Evolutionary conservation across 2,113 vertebrate genomes (phyloP).

Genomic region (Esox niger): DNA sequence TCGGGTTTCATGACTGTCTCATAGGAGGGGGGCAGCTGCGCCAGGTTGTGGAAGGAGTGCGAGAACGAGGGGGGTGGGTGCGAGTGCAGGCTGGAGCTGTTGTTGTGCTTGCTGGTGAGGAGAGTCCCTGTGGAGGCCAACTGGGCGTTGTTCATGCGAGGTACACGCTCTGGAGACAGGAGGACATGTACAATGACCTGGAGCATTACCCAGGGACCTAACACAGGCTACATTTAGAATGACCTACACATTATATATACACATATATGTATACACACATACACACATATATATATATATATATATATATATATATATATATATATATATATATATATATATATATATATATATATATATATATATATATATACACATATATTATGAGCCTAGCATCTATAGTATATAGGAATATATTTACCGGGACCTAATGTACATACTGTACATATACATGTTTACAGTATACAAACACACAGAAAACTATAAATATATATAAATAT

Average conservation of each 20-base stretch:
- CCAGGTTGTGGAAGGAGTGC: constrained; percentile 89
- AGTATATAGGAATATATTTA: background rate
- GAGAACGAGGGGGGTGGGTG: constrained; percentile 75
- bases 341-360: background rate
- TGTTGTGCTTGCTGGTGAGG: constrained; percentile 75
- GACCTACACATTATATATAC: too few species aligned
- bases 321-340: too few species aligned
- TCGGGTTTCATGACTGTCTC: constrained; percentile 80
- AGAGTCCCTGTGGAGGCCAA: constrained; percentile 68
- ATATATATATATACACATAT: too few species aligned
- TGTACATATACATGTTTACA: too few species aligned
- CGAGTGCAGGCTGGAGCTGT: constrained; percentile 44
- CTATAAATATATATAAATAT: too few species aligned
- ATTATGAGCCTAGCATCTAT: too few species aligned
- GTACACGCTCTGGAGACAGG: constrained; percentile 58
- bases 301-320: too few species aligned
- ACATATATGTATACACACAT: too few species aligned
- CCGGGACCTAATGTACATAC: constrained; percentile 13
- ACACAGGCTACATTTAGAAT: background rate
- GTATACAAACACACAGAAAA: background rate
- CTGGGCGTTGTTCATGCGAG: constrained; percentile 75
- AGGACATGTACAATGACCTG: constrained; percentile 34
- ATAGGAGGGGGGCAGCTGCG: constrained; percentile 86
- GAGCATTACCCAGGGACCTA: constrained; percentile 30
- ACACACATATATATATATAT: background rate